A percentile compares a stretch with the other conserved stretches of the same genome.
Conservation (phyloP, 2,888 invertebrate species). For the Dendrolimus houi region DNA sequence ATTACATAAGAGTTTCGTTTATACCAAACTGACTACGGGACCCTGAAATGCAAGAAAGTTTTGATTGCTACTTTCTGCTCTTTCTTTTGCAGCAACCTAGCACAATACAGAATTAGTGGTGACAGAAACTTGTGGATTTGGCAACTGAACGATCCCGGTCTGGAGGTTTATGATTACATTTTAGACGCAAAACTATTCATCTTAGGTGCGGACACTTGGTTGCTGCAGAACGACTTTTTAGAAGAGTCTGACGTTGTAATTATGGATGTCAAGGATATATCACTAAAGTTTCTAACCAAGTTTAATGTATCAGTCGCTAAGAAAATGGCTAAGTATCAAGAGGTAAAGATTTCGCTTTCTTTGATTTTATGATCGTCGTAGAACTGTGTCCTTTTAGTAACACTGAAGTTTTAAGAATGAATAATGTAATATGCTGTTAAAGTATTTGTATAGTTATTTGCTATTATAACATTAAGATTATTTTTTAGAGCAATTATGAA, state of each 20-base stretch:
- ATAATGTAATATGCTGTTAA: too few species aligned
- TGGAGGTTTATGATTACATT: conserved; percentile 51
- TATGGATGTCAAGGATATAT: conserved; percentile 54
- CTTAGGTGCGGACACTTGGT: conserved; percentile 43
- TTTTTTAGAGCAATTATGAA: too few species aligned
- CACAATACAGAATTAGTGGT: conserved; percentile 33
- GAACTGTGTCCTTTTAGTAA: too few species aligned
- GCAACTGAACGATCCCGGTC: conserved; percentile 61
- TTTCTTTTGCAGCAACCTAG: conserved; percentile 43
- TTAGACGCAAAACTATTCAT: conserved; percentile 49
- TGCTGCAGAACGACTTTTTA: conserved; percentile 30
- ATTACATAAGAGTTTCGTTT: too few species aligned
- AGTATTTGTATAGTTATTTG: too few species aligned
- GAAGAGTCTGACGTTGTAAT: conserved; percentile 46
- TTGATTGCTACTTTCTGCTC: neutral
- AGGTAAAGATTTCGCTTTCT: conserved; percentile 32
- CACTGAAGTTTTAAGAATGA: too few species aligned
- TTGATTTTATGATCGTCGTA: too few species aligned
- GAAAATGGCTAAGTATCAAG: conserved; percentile 78
- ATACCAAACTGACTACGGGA: too few species aligned
- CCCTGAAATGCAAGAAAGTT: too few species aligned
- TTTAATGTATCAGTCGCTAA: conserved; percentile 80
- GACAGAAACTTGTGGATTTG: conserved; percentile 53
- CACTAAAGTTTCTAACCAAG: conserved; percentile 65
- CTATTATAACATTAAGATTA: too few species aligned